Conservation (phyloP, 2,888 invertebrate species). For the Sicus ferrugineus region DNA sequence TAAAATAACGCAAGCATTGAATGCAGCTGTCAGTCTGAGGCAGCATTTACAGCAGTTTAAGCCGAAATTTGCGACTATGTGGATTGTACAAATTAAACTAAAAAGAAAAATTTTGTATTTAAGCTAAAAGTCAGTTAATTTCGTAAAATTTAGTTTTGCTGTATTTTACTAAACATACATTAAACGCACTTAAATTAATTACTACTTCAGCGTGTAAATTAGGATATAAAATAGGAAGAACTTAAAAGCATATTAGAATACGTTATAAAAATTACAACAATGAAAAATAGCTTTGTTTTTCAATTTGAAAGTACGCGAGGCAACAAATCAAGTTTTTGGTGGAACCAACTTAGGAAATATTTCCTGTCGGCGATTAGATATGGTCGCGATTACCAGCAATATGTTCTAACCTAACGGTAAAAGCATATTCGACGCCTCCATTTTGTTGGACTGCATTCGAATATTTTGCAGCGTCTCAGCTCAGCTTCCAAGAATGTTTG, state of each 20-base stretch:
- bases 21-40: background rate
- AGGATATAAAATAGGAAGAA: too few relatives aligned
- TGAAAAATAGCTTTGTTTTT: too few relatives aligned
- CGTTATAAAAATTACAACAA: too few relatives aligned
- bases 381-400: too few relatives aligned
- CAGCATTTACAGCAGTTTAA: background rate
- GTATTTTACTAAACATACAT: too few relatives aligned
- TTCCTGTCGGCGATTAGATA: too few relatives aligned
- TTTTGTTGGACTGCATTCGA: slow-evolving; percentile 69
- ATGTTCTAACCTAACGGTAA: slow-evolving; percentile 66
- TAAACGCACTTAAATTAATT: too few relatives aligned
- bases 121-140: background rate
- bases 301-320: too few relatives aligned
- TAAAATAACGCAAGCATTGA: slow-evolving; percentile 4
- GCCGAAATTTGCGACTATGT: slow-evolving; percentile 21
- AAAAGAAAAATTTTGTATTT: slow-evolving; percentile 15
- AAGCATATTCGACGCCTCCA: slow-evolving; percentile 78
- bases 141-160: background rate
- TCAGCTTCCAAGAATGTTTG: slow-evolving; percentile 66
- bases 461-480: slow-evolving; percentile 67
- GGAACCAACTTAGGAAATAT: too few relatives aligned
- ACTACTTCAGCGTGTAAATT: too few relatives aligned
- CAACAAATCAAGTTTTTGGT: too few relatives aligned
- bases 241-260: too few relatives aligned
- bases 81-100: slow-evolving; percentile 31